A percentile compares a stretch with the other conserved stretches of the same genome.
Evolutionary conservation across 1,140 invertebrate genomes (phyloP).

Genomic region (Cepaea nemoralis): DNA sequence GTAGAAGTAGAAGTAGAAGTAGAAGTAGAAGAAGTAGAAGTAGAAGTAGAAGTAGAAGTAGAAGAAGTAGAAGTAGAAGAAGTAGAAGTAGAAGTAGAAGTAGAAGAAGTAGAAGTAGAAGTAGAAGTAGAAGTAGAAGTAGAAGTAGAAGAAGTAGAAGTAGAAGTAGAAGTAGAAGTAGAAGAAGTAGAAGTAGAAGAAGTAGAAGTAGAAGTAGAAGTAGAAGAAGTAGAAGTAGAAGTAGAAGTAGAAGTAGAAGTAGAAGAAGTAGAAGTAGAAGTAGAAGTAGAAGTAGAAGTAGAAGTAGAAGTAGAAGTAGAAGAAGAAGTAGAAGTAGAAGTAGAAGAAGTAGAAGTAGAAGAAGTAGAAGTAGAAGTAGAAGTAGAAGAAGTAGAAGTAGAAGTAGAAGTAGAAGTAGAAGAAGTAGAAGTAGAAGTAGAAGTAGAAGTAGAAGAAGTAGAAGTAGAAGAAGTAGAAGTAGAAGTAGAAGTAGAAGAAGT

Average conservation of each 20-base stretch:
- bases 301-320: too few species aligned
- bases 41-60: too few species aligned
- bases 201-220: constrained; percentile 42
- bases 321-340: too few species aligned
- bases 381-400: not conserved
- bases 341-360: not conserved
- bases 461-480: not conserved
- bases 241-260: constrained; percentile 84
- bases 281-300: too few species aligned
- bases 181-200: not conserved
- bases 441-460: not conserved
- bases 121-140: too few species aligned
- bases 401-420: not conserved
- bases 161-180: too few species aligned
- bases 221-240: constrained; percentile 84
- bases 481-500: not conserved
- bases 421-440: not conserved
- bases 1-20: too few species aligned
- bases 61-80: too few species aligned
- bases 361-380: constrained; percentile 1
- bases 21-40: too few species aligned
- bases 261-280: not conserved
- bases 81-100: too few species aligned
- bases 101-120: too few species aligned
- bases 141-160: not conserved